Conservation (phyloP, 2,888 invertebrate genomes). For the Aricia artaxerxes region DNA sequence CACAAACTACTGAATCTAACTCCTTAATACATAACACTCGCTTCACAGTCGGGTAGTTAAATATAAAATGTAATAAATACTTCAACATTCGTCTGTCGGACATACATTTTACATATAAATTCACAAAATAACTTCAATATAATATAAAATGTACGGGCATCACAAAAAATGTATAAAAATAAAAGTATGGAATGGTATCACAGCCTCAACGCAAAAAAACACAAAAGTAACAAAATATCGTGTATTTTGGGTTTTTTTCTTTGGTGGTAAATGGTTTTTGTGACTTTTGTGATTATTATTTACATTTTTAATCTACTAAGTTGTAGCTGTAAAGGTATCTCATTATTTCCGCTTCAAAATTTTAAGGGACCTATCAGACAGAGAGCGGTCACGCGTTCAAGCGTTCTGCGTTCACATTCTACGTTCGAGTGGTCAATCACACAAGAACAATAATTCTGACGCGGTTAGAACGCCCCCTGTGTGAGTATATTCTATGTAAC, state of each 20-base stretch:
- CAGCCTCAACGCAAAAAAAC: slow-evolving; percentile 27
- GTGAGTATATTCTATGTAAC: too few relatives aligned
- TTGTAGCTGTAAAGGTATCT: not conserved
- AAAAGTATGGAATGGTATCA: slow-evolving; percentile 25
- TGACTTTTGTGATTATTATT: not conserved
- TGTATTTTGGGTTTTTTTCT: slow-evolving; percentile 37
- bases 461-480: too few relatives aligned
- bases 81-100: not conserved
- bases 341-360: not conserved
- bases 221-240: slow-evolving; percentile 7
- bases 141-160: not conserved
- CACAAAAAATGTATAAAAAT: not conserved
- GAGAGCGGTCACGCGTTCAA: too few relatives aligned
- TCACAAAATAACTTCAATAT: not conserved
- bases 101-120: not conserved
- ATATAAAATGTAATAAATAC: slow-evolving; percentile 17
- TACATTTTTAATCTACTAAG: not conserved
- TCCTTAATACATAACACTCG: slow-evolving; percentile 13
- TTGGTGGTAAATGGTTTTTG: not conserved
- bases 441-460: too few relatives aligned
- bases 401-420: too few relatives aligned
- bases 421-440: too few relatives aligned
- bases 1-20: slow-evolving; percentile 19
- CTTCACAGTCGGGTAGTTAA: slow-evolving; percentile 14
- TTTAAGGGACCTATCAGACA: not conserved